Conservation (phyloP, 1,140 invertebrate species). For the Drosophila equinoxialis region DNA sequence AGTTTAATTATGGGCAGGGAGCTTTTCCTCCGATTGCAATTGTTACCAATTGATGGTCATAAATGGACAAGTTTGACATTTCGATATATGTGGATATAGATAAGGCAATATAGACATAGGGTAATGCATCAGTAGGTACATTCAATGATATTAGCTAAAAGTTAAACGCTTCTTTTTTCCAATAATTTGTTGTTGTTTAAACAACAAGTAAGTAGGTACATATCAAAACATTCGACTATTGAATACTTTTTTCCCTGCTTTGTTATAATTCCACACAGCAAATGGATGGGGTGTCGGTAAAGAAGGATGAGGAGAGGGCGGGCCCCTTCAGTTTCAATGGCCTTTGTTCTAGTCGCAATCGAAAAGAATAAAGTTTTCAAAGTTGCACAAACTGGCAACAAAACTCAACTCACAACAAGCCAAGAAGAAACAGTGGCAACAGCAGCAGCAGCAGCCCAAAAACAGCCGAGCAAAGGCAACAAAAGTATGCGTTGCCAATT, state of each 20-base stretch:
- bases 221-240: slow-evolving; percentile 35
- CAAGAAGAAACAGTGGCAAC: neutral
- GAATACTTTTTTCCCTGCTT: slow-evolving; percentile 51
- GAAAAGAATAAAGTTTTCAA: slow-evolving; percentile 69
- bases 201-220: slow-evolving; percentile 25
- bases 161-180: slow-evolving; percentile 14
- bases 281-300: slow-evolving; percentile 3
- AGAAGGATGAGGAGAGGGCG: neutral
- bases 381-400: slow-evolving; percentile 59
- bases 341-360: slow-evolving; percentile 59
- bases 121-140: no score
- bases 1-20: slow-evolving; percentile 53
- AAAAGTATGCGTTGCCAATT: slow-evolving; percentile 41
- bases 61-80: slow-evolving; percentile 42
- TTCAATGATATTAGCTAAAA: no score
- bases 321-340: slow-evolving; percentile 22
- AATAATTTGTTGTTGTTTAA: slow-evolving; percentile 41
- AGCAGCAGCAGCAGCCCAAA: no score
- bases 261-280: slow-evolving; percentile 56
- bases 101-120: neutral
- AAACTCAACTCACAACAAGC: slow-evolving; percentile 33
- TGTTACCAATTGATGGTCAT: slow-evolving; percentile 48
- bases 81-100: slow-evolving; percentile 38
- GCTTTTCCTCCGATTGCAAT: slow-evolving; percentile 42
- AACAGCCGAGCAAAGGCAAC: slow-evolving; percentile 4